These are phyloP conservation scores for Drosophila buzzatii DNA, from an alignment of 2,888 invertebrate genomes.

Conservation along the genomic window DNA sequence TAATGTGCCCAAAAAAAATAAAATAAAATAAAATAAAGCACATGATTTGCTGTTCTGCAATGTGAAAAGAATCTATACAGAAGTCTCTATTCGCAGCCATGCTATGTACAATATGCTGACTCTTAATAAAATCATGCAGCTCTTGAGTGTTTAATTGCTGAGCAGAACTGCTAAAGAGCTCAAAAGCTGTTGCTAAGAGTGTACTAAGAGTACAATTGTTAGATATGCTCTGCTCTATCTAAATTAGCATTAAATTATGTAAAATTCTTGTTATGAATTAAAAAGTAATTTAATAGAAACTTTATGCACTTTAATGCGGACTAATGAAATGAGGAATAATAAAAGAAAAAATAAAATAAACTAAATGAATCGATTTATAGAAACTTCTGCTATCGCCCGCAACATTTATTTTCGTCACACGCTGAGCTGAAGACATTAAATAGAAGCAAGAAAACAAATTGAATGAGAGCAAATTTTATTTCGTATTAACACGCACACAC, in stretches of 20 bases:
- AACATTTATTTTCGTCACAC: slow-evolving; percentile 44
- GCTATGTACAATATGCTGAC: neutral
- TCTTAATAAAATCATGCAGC: neutral
- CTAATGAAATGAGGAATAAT: neutral
- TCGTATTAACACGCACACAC: slow-evolving; percentile 18
- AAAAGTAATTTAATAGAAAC: neutral
- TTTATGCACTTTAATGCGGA: neutral
- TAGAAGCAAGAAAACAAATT: slow-evolving; percentile 41
- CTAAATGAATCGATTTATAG: slow-evolving; percentile 17
- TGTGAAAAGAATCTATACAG: neutral
- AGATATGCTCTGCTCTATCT: no score
- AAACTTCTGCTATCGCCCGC: neutral
- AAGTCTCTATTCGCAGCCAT: neutral
- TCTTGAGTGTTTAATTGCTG: neutral
- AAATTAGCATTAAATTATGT: no score
- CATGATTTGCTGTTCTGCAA: neutral
- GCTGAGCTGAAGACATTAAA: slow-evolving; percentile 33
- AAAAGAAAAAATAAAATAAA: neutral
- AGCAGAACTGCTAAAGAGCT: neutral
- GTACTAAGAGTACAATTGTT: no score
- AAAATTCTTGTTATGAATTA: no score
- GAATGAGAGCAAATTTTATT: slow-evolving; percentile 50
- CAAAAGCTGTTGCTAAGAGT: neutral
- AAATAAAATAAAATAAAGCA: neutral
- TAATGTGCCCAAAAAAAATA: neutral